A percentile compares a stretch with the other conserved stretches of the same genome.
Evolutionary conservation across 2,113 vertebrate genomes (phyloP).

Genomic region (Carassius carassius): DNA sequence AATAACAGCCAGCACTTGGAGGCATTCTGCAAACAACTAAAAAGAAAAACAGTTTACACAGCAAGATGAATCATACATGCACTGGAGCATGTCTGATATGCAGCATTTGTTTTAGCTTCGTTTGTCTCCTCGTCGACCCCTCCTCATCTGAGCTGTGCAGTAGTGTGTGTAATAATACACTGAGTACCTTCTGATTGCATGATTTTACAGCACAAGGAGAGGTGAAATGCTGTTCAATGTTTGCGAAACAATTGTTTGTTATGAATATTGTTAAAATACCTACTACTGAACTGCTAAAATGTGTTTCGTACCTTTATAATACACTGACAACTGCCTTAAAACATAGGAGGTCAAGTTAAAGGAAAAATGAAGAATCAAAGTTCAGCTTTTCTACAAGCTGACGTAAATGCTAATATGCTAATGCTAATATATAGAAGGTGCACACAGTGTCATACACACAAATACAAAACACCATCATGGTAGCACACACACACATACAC

Average conservation of each 20-base stretch:
- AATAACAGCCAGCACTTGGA: constrained; percentile 37
- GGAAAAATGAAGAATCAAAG: too few species aligned
- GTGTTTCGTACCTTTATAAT: too few species aligned
- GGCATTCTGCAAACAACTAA: constrained; percentile 33
- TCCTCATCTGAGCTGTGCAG: constrained; percentile 66
- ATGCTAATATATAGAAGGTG: too few species aligned
- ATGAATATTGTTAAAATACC: constrained; percentile 24
- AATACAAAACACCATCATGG: too few species aligned
- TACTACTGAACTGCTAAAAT: too few species aligned
- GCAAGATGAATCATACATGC: constrained; percentile 43
- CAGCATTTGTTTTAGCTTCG: constrained; percentile 55
- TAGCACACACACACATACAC: too few species aligned
- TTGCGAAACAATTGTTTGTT: neutral
- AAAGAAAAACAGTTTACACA: constrained; percentile 50
- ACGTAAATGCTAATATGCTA: too few species aligned
- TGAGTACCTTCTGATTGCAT: constrained; percentile 64
- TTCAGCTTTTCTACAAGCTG: too few species aligned
- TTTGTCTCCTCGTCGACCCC: constrained; percentile 58
- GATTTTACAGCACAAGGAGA: constrained; percentile 55
- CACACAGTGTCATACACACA: too few species aligned
- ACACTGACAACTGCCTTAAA: too few species aligned
- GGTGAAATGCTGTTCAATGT: constrained; percentile 5
- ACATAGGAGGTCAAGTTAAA: too few species aligned
- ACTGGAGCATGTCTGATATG: constrained; percentile 44
- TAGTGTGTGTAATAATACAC: constrained; percentile 60